These are phyloP conservation scores for Eleginops maclovinus DNA, from an alignment of 2,113 vertebrate species.

Conservation along the genomic window DNA sequence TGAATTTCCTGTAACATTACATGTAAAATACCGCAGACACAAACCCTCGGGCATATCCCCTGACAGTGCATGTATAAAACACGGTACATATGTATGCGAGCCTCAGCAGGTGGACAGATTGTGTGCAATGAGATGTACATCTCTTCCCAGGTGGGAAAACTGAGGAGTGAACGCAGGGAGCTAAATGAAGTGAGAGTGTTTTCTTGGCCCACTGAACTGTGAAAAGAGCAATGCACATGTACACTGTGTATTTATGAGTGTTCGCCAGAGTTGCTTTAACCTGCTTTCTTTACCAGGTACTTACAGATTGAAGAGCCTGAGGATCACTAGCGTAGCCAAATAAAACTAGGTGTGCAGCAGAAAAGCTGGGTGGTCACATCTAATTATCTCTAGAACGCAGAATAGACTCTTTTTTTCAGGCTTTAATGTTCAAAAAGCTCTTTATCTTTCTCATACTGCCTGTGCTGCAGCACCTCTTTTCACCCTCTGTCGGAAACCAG, in stretches of 20 bases:
- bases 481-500: too few species aligned
- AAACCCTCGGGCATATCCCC: neutral
- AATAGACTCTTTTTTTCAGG: too few species aligned
- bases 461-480: too few species aligned
- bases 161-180: slow-evolving; percentile 6
- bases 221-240: neutral
- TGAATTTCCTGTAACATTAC: neutral
- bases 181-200: slow-evolving; percentile 46
- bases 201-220: slow-evolving; percentile 32
- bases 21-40: neutral
- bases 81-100: neutral
- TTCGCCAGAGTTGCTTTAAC: slow-evolving; percentile 9
- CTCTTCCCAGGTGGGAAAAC: slow-evolving; percentile 29
- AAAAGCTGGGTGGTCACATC: too few species aligned
- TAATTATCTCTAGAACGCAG: too few species aligned
- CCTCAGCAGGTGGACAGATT: neutral
- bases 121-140: neutral
- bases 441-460: too few species aligned
- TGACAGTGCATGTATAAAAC: neutral
- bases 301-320: neutral
- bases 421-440: too few species aligned
- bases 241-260: neutral
- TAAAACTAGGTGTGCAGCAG: too few species aligned
- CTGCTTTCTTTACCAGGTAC: neutral
- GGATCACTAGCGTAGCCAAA: too few species aligned